These are phyloP conservation scores for Trachelus troglodyta DNA, from an alignment of 2,888 invertebrate genomes.

Conservation along the genomic window DNA sequence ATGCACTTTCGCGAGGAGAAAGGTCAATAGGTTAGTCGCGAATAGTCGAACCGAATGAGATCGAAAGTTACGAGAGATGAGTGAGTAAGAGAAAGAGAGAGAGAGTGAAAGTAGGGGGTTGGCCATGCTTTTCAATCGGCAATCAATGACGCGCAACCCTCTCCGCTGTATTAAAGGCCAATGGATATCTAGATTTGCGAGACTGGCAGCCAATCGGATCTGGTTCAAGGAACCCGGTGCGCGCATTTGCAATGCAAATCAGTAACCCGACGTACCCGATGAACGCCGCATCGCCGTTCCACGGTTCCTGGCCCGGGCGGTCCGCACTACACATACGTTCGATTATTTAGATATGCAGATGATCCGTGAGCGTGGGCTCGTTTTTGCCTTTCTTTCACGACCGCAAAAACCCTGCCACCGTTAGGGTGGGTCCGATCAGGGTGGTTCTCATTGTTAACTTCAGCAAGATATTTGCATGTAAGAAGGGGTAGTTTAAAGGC, in stretches of 20 bases:
- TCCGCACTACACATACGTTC: conserved; percentile 53
- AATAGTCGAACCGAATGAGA: conserved; percentile 17
- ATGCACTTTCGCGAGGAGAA: not conserved
- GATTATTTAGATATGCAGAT: conserved; percentile 67
- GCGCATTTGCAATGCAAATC: conserved; percentile 63
- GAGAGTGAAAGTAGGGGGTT: conserved; percentile 24
- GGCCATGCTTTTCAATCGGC: conserved; percentile 56
- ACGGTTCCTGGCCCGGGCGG: not conserved
- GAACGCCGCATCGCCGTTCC: conserved; percentile 37
- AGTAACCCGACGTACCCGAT: conserved; percentile 44
- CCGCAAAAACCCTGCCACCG: not conserved
- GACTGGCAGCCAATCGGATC: conserved; percentile 63
- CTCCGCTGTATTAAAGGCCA: conserved; percentile 53
- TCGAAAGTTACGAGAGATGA: conserved; percentile 18
- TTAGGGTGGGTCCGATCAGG: conserved; percentile 15
- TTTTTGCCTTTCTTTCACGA: conserved; percentile 6
- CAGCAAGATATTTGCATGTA: conserved; percentile 50
- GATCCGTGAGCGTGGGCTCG: conserved; percentile 37
- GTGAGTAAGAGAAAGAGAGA: conserved; percentile 13
- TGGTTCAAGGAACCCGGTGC: conserved; percentile 65
- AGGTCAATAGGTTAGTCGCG: not conserved
- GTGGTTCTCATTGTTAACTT: conserved; percentile 44
- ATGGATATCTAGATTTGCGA: conserved; percentile 64
- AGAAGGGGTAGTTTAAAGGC: conserved; percentile 14
- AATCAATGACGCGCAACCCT: conserved; percentile 61